Percentiles rank a stretch among this genome's conserved stretches.
Conservation (phyloP, 2,113 vertebrate genomes). For the Amphilophus citrinellus region DNA sequence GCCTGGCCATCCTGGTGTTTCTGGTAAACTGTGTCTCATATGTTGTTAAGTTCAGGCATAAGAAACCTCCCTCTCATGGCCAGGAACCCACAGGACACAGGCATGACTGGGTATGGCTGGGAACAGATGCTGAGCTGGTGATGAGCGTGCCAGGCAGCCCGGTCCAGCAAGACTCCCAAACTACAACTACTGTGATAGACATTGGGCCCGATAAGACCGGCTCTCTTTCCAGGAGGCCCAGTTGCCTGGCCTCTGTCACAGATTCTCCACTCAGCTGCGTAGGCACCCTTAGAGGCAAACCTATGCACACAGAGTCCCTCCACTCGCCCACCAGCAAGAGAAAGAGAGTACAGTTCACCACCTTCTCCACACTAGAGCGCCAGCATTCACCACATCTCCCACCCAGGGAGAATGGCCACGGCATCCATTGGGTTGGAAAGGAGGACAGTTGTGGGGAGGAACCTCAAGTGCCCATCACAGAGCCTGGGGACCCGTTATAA, state of each 20-base stretch:
- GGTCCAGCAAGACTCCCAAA: constrained; percentile 82
- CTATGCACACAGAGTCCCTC: constrained; percentile 80
- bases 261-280: constrained; percentile 66
- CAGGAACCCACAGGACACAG: constrained; percentile 89
- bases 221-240: constrained; percentile 70
- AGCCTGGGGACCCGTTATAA: constrained; percentile 69
- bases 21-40: constrained; percentile 91
- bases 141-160: constrained; percentile 86
- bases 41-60: constrained; percentile 89
- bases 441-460: constrained; percentile 82
- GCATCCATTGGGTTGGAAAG: constrained; percentile 91
- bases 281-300: constrained; percentile 75
- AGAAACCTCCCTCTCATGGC: constrained; percentile 85
- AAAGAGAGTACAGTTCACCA: constrained; percentile 95
- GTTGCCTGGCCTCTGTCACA: constrained; percentile 71
- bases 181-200: constrained; percentile 86
- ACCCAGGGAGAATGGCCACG: constrained; percentile 80
- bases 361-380: constrained; percentile 88
- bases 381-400: constrained; percentile 77
- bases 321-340: constrained; percentile 93
- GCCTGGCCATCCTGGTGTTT: constrained; percentile 94
- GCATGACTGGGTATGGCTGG: constrained; percentile 94
- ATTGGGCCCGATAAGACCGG: constrained; percentile 78
- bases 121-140: constrained; percentile 88
- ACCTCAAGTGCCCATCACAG: constrained; percentile 76